These are phyloP conservation scores for Camponotus floridanus DNA, from an alignment of 1,140 invertebrate species.

Conservation along the genomic window DNA sequence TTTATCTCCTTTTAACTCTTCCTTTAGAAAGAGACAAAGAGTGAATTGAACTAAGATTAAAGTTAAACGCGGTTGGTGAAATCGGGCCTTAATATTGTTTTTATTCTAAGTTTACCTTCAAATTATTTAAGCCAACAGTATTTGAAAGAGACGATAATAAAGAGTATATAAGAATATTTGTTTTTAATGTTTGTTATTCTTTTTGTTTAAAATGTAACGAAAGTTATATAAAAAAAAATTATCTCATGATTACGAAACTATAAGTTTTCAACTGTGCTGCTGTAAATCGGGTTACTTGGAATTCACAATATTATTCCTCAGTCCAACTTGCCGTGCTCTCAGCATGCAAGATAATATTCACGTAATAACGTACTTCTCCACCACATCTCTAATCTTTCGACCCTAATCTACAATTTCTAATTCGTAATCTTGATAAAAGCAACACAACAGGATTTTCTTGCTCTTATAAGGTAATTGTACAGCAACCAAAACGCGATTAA, in stretches of 20 bases:
- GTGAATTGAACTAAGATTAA: no score
- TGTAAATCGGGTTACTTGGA: background rate
- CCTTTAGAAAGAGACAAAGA: no score
- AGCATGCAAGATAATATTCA: slow-evolving; percentile 29
- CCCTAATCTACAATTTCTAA: slow-evolving; percentile 25
- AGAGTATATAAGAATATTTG: background rate
- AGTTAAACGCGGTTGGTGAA: no score
- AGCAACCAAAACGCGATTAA: slow-evolving; percentile 17
- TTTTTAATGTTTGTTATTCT: background rate
- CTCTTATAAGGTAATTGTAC: background rate
- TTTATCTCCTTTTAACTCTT: no score
- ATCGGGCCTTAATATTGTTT: background rate
- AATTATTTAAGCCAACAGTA: background rate
- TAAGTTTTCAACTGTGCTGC: background rate
- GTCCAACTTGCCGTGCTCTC: background rate
- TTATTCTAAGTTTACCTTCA: background rate
- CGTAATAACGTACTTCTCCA: background rate
- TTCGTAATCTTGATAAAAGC: slow-evolving; percentile 33
- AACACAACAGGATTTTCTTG: background rate
- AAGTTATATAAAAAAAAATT: background rate
- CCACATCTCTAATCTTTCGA: slow-evolving; percentile 20
- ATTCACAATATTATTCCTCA: slow-evolving; percentile 19
- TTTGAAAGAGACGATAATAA: background rate
- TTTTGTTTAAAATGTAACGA: background rate
- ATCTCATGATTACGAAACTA: background rate